Evolutionary conservation across 2,888 invertebrate species (phyloP), one percentile per base, ranked within the genome.

Genomic region (Chymomyza procnemis): DNA sequence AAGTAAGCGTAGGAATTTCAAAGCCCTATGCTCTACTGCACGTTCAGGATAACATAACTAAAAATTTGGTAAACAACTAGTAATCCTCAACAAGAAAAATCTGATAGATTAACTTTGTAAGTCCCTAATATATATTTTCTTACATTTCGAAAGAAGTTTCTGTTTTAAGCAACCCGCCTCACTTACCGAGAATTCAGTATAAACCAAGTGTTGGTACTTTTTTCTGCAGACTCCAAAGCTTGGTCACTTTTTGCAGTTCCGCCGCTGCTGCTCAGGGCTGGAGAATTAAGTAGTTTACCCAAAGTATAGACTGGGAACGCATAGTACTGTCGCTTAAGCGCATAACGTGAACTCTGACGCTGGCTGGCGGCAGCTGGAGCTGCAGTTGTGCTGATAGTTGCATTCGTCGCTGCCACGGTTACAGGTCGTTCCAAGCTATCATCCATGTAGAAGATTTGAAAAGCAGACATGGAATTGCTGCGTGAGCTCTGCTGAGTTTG

Each of bases 181-280:
- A 67, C 81, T 72, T 34, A 89, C 89, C 86, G 87, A 2, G 89
- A 88, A 55, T 89, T 89, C 9, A 89, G 56, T 9, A 89, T 84
- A 30, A 89, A 88, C 89, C 88, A 89, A 12, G 89, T 89, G 14
- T 68, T 73, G 21, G 64, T 46, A 8, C 16, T 50, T 14, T 55
- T 55, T 4, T 41, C 18, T 41, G 62, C 30, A 18, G 22, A 8
- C 4, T 3, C 54, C n/a, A 0, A 41, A 19, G 41, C 48, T 34
- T 18, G 48, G 18, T 5, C 30, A 61, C 58, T 63, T 47, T 46
- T 34, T 55, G 22, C 61, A 22, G 50, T 61, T 8, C 26, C 47
- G 14, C 50, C 22, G 48, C 18, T 52, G 26, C 52, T 8, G 9
- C 19, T 46, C 0, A 73, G 66, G 8, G 47, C 34, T 0, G 76